phyloP scores from a whole-genome alignment of 1,140 invertebrate species.

The Pygmarrhopalites habei region DNA sequence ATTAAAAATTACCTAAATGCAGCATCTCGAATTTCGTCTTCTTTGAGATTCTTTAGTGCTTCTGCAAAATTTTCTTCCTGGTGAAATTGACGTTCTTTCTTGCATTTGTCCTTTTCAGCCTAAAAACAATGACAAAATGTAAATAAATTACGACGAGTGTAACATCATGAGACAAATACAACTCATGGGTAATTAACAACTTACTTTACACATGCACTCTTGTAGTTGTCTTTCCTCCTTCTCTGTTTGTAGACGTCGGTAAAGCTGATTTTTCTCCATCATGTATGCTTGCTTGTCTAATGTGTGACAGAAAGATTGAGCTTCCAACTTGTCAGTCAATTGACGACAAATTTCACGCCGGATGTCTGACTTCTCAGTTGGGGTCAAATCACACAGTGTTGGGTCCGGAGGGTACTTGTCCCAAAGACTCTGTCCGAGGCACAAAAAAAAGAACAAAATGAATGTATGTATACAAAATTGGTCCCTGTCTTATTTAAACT shows the following conservation, averaged over 20 bases:
- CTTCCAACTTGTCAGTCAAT: neutral
- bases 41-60: constrained; percentile 25
- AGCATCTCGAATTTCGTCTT: constrained; percentile 32
- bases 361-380: neutral
- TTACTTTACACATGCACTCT: constrained; percentile 34
- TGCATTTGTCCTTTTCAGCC: constrained; percentile 28
- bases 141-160: neutral
- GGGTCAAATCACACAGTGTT: constrained; percentile 1
- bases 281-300: constrained; percentile 20
- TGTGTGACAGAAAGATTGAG: constrained; percentile 1
- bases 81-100: constrained; percentile 16
- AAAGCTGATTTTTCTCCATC: constrained; percentile 29
- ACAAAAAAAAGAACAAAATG: neutral
- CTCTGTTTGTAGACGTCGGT: constrained; percentile 25
- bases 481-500: too few species aligned
- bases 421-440: neutral
- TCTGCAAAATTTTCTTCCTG: constrained; percentile 31
- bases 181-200: too few species aligned
- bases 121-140: neutral
- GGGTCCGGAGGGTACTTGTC: constrained; percentile 10
- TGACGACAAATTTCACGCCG: neutral
- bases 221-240: constrained; percentile 32
- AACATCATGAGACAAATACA: neutral
- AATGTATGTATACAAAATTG: too few species aligned
- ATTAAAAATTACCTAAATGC: constrained; percentile 25